Conservation (phyloP, 2,888 invertebrate species). For the Saturnia japonica region DNA sequence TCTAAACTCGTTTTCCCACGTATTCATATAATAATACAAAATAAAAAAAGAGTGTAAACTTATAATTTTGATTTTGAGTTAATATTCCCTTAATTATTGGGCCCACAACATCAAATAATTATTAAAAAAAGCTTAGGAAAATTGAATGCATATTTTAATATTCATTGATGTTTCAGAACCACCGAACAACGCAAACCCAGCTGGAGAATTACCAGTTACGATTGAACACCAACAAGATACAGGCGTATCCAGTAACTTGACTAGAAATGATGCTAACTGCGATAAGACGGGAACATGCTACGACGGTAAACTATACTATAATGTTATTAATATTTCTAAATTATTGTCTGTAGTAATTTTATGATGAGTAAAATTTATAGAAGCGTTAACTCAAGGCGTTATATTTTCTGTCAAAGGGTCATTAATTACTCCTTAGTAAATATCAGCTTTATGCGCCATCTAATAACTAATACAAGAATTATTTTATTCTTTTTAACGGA, state of each 20-base stretch:
- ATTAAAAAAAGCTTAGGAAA: background rate
- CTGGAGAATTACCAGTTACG: constrained; percentile 85
- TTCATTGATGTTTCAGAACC: constrained; percentile 75
- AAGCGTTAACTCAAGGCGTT: too few relatives aligned
- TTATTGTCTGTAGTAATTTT: background rate
- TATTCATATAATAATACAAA: background rate
- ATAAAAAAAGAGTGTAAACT: background rate
- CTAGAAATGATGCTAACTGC: constrained; percentile 92
- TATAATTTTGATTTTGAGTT: background rate
- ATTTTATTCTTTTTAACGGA: too few relatives aligned
- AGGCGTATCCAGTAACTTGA: constrained; percentile 85
- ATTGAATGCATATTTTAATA: constrained; percentile 19
- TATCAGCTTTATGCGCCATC: too few relatives aligned
- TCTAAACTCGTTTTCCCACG: too few relatives aligned
- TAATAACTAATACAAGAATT: too few relatives aligned
- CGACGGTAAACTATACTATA: too few relatives aligned
- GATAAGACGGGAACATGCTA: constrained; percentile 97
- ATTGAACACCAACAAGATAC: constrained; percentile 90
- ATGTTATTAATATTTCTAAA: constrained; percentile 31
- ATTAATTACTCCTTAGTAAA: too few relatives aligned
- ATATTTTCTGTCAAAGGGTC: too few relatives aligned
- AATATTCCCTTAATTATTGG: background rate
- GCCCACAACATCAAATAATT: background rate
- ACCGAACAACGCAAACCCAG: constrained; percentile 60
- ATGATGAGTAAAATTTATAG: too few relatives aligned